A percentile compares a stretch with the other conserved stretches of the same genome.
These are phyloP conservation scores for Odontocerum albicorne DNA, from an alignment of 2,888 invertebrate species.

Conservation along the genomic window DNA sequence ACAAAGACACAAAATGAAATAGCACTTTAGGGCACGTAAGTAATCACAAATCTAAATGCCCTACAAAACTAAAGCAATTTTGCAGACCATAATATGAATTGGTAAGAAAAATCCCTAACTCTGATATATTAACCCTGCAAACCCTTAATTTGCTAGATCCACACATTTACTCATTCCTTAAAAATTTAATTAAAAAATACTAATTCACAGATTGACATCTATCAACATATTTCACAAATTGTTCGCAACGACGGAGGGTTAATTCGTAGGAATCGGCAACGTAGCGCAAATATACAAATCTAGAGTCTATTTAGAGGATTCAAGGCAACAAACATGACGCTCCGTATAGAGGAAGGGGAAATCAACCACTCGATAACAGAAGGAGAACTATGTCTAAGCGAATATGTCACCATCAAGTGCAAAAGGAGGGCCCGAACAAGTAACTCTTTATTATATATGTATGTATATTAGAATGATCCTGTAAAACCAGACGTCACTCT, in stretches of 20 bases:
- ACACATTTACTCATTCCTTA: not conserved
- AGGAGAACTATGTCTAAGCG: slow-evolving; percentile 22
- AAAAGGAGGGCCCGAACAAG: slow-evolving; percentile 19
- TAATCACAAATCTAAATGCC: slow-evolving; percentile 12
- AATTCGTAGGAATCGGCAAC: slow-evolving; percentile 22
- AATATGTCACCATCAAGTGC: too few species aligned
- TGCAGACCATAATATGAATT: not conserved
- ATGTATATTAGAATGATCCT: slow-evolving; percentile 15
- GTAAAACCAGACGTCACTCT: too few species aligned
- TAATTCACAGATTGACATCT: slow-evolving; percentile 15
- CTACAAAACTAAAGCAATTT: slow-evolving; percentile 11
- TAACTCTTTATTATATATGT: slow-evolving; percentile 1
- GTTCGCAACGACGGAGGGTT: slow-evolving; percentile 3
- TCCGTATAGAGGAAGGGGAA: slow-evolving; percentile 16
- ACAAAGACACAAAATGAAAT: not conserved
- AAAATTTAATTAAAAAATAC: slow-evolving; percentile 9
- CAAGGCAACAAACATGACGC: slow-evolving; percentile 33
- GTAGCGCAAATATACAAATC: slow-evolving; percentile 25
- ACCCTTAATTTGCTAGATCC: slow-evolving; percentile 4
- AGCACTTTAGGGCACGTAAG: slow-evolving; percentile 9
- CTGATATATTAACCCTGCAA: slow-evolving; percentile 15
- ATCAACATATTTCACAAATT: too few species aligned
- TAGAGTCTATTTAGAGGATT: slow-evolving; percentile 27
- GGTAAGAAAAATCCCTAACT: slow-evolving; percentile 10
- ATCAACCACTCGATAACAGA: slow-evolving; percentile 21